Evolutionary conservation across 2,113 vertebrate genomes (phyloP).

Genomic region (Noctilio leporinus): DNA sequence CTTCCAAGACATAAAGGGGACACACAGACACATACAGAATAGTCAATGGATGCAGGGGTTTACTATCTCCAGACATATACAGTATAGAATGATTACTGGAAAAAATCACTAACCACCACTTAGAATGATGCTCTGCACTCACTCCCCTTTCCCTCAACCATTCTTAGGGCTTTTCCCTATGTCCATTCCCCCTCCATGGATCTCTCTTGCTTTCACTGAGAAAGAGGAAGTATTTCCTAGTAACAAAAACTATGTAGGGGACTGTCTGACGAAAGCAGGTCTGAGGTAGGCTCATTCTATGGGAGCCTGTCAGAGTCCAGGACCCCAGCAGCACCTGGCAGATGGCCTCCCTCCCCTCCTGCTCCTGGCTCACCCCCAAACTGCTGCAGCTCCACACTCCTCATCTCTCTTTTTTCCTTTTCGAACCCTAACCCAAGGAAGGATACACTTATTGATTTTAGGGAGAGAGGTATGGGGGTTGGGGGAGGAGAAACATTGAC

Average conservation of each 20-base stretch:
- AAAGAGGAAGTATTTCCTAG: not conserved
- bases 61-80: not conserved
- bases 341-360: not conserved
- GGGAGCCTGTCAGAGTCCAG: not conserved
- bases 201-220: not conserved
- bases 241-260: not conserved
- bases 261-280: not conserved
- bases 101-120: not conserved
- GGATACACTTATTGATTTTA: no score
- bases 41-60: not conserved
- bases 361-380: not conserved
- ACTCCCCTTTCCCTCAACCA: not conserved
- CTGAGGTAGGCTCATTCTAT: not conserved
- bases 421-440: no score
- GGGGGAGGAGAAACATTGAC: no score
- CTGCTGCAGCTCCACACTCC: not conserved
- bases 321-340: not conserved
- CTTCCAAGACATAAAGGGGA: not conserved
- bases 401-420: not conserved
- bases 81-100: not conserved
- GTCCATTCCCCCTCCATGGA: not conserved
- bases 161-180: not conserved
- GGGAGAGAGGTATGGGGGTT: no score
- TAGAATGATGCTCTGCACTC: not conserved
- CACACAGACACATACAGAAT: not conserved